Evolutionary conservation across 2,797 vertebrate genomes (phyloP).

Genomic region (Xenops minutus): DNA sequence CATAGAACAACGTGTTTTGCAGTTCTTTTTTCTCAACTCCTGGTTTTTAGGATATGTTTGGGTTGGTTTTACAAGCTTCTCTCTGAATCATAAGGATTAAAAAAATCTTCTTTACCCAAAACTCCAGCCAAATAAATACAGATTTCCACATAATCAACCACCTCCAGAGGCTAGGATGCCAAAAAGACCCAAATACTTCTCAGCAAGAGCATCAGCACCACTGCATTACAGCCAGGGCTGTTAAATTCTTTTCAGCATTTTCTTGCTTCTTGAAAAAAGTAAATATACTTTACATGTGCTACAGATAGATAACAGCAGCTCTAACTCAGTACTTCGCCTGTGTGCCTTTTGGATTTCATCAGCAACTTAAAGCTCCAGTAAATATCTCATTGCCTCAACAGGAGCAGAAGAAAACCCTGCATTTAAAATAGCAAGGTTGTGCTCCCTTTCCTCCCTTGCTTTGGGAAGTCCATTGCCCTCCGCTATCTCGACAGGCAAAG

Average conservation of each 20-base stretch:
- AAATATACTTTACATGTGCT: conserved; percentile 36
- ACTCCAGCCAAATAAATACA: not conserved
- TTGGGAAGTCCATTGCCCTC: not conserved
- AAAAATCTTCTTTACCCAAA: not conserved
- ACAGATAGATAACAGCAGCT: conserved; percentile 46
- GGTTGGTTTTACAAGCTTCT: conserved; percentile 23
- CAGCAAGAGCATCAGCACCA: not conserved
- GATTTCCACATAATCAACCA: conserved; percentile 14
- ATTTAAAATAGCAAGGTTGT: not conserved
- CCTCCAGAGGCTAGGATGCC: not conserved
- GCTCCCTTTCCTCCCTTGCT: not conserved
- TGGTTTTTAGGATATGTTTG: not conserved
- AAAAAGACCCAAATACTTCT: not conserved
- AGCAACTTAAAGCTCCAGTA: conserved; percentile 32
- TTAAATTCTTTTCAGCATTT: not conserved
- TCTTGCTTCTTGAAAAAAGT: not conserved
- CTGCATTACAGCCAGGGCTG: not conserved
- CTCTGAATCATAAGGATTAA: not conserved
- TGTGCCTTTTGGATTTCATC: conserved; percentile 5
- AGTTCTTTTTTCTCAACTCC: not conserved
- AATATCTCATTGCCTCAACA: not conserved
- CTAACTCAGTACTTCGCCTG: not conserved
- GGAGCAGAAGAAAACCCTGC: not conserved
- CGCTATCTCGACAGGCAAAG: not conserved
- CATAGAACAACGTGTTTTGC: not conserved